A percentile compares a stretch with the other conserved stretches of the same genome.
Evolutionary conservation across 2,113 vertebrate genomes (phyloP).

Genomic region (Myotis yumanensis): DNA sequence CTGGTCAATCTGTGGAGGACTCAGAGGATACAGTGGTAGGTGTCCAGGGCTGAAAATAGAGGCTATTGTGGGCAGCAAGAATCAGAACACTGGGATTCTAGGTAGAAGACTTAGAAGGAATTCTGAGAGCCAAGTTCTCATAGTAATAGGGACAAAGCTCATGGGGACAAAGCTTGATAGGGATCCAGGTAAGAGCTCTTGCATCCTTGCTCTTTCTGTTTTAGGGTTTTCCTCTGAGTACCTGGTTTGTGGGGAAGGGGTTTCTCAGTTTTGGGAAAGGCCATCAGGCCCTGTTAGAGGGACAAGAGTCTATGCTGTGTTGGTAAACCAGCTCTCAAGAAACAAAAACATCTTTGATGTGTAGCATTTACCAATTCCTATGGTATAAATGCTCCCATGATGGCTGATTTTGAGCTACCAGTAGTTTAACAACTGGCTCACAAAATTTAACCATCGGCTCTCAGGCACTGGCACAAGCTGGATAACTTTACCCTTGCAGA

Average conservation of each 20-base stretch:
- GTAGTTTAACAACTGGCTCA: neutral
- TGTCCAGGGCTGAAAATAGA: neutral
- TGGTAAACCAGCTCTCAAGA: neutral
- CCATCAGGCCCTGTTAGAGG: neutral
- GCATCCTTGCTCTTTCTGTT: neutral
- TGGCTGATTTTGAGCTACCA: neutral
- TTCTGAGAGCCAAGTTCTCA: neutral
- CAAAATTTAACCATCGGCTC: neutral
- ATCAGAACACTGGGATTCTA: neutral
- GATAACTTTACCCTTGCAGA: neutral
- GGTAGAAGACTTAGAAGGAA: neutral
- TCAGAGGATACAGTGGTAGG: neutral
- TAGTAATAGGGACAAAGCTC: neutral
- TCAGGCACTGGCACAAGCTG: neutral
- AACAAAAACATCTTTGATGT: neutral
- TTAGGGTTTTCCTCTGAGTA: neutral
- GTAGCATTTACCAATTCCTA: neutral
- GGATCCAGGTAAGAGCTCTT: neutral
- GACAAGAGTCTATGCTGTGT: neutral
- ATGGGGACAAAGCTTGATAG: too few species aligned
- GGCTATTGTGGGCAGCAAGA: neutral
- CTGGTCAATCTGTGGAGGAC: neutral
- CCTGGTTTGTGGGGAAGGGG: neutral
- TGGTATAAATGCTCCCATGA: neutral
- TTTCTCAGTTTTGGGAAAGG: neutral